These are phyloP conservation scores for Zaprionus tsacasi DNA, from an alignment of 1,140 invertebrate genomes.

Conservation along the genomic window DNA sequence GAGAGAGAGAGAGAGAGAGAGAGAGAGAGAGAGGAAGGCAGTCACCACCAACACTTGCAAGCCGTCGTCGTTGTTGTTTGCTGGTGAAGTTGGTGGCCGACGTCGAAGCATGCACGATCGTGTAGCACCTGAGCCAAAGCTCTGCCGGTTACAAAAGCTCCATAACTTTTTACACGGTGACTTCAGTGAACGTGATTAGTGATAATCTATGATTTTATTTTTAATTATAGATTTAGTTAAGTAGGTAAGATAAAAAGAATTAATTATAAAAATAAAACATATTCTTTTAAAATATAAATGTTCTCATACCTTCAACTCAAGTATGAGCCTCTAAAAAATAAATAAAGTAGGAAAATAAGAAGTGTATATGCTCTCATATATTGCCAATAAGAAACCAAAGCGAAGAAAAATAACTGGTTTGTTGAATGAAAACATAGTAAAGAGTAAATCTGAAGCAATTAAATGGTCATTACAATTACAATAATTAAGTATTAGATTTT, in stretches of 20 bases:
- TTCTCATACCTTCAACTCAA: no score
- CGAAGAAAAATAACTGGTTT: slow-evolving; percentile 1
- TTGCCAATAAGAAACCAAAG: background rate
- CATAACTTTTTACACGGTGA: background rate
- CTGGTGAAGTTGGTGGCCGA: slow-evolving; percentile 20
- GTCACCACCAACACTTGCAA: slow-evolving; percentile 47
- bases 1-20: slow-evolving; percentile 23
- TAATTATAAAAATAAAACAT: no score
- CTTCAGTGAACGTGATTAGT: background rate
- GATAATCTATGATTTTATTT: background rate
- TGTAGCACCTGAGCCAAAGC: slow-evolving; percentile 28
- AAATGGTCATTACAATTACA: slow-evolving; percentile 1
- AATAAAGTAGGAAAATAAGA: background rate
- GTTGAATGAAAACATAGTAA: background rate
- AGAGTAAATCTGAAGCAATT: background rate
- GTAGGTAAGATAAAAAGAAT: no score
- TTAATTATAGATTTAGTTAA: no score
- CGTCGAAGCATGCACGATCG: slow-evolving; percentile 28
- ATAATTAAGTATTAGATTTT: background rate
- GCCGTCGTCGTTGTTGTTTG: background rate
- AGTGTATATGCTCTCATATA: background rate
- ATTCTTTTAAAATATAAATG: no score
- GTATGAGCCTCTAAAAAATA: no score
- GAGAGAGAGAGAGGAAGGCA: slow-evolving; percentile 23
- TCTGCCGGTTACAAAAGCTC: slow-evolving; percentile 16